Conservation (phyloP, 2,888 invertebrate genomes). For the Busseola fusca region DNA sequence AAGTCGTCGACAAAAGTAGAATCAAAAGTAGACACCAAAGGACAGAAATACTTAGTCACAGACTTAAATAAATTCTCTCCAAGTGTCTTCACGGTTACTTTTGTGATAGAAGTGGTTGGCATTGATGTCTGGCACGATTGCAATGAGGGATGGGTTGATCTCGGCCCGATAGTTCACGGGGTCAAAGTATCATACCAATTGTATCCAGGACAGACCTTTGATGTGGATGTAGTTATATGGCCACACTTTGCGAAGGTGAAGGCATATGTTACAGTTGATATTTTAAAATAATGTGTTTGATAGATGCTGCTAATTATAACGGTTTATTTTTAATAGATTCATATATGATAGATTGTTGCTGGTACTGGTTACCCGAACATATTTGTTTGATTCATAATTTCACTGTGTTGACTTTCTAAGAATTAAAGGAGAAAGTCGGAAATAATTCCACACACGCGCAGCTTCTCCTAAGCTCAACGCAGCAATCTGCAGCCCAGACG, state of each 20-base stretch:
- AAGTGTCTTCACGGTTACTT: conserved; percentile 78
- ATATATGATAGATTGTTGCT: not conserved
- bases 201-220: conserved; percentile 76
- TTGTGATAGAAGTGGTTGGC: conserved; percentile 79
- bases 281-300: not conserved
- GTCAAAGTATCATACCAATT: conserved; percentile 74
- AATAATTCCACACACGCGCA: not conserved
- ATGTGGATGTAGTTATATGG: conserved; percentile 80
- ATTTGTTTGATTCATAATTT: not conserved
- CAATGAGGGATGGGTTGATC: conserved; percentile 76
- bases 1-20: conserved; percentile 56
- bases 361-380: not conserved
- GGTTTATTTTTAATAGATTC: no score
- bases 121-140: conserved; percentile 79
- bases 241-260: conserved; percentile 81
- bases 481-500: not conserved
- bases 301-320: not conserved
- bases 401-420: not conserved
- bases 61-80: not conserved
- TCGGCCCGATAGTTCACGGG: conserved; percentile 64
- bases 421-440: not conserved
- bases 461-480: not conserved
- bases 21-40: conserved; percentile 51
- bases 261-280: not conserved
- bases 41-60: not conserved